These are phyloP conservation scores for Myotis pilosus DNA, from an alignment of 2,797 vertebrate genomes.

Conservation along the genomic window DNA sequence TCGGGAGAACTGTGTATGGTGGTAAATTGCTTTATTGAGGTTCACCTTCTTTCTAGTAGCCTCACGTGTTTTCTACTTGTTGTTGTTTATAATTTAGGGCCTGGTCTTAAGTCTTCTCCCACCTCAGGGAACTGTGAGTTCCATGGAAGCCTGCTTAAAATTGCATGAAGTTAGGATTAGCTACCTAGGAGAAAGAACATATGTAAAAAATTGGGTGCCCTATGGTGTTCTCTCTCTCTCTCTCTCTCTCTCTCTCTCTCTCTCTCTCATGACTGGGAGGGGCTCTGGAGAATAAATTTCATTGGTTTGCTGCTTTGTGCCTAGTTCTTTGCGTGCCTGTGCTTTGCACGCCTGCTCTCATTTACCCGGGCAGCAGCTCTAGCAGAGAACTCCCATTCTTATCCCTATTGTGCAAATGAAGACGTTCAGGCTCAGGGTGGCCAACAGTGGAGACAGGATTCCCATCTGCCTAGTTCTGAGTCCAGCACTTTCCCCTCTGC, in stretches of 20 bases:
- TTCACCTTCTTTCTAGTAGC: background rate
- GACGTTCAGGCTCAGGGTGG: background rate
- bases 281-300: background rate
- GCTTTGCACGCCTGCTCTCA: background rate
- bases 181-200: background rate
- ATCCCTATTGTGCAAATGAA: background rate
- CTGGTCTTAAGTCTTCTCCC: background rate
- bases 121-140: background rate
- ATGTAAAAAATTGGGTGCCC: background rate
- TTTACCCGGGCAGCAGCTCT: background rate
- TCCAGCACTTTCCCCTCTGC: background rate
- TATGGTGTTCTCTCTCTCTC: background rate
- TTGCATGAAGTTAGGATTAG: background rate
- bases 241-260: background rate
- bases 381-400: background rate
- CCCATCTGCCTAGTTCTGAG: background rate
- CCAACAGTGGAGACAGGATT: background rate
- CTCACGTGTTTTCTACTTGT: background rate
- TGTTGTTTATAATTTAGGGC: slow-evolving; percentile 24
- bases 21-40: background rate
- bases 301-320: background rate
- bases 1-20: background rate
- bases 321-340: background rate
- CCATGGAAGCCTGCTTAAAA: background rate
- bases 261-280: background rate